Base-by-base conservation (phyloP, 2,888 invertebrate genomes). In the Agelastica alni region DNA sequence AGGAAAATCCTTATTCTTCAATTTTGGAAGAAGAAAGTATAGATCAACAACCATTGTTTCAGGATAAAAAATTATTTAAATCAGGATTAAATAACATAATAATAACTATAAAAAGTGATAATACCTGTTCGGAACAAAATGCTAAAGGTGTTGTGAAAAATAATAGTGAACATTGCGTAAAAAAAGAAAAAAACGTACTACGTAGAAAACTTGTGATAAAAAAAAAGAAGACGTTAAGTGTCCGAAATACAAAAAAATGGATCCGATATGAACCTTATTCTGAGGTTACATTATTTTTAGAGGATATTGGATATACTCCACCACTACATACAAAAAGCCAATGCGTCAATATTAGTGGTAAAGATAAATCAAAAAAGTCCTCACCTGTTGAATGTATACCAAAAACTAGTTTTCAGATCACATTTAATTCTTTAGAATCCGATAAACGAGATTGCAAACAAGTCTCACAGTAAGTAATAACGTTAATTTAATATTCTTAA, bases 281-380 rank as follows among this genome's bases (percentile, higher is more conserved):
- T 26, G 20, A 39, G 5, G 14, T 51, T 12, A 41, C 16, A 16
- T 14, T 51, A 14, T 42, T 18, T 13, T 31, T 42, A 16, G 22
- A 51, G 7, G 49, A 51, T 16, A 32, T 42, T 18, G 49, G 49
- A 9, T 51, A 42, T 17, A 31, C 22, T 31, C 26, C 49, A 18
- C 6, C 9, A 6, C 20, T 5, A 2, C 10, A 10, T 16, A 13
- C 6, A 12, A 10, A 36, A 4, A 16, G 16, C 10, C 4, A 13
- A 2, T 2, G 13, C 9, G 18, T 14, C 9, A 7, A 9, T 36
- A 34, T 22, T 2, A 12, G 6, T 10, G 14, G 14, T 2, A 36
- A 16, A 16, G 34, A 34, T 4, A 7, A 14, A 13, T 6, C 9
- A 7, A 9, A 4, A n/a, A n/a, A n/a, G n/a, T n/a, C n/a, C n/a